Conservation (phyloP, 2,888 invertebrate genomes). For the Heliconius ethilla region DNA sequence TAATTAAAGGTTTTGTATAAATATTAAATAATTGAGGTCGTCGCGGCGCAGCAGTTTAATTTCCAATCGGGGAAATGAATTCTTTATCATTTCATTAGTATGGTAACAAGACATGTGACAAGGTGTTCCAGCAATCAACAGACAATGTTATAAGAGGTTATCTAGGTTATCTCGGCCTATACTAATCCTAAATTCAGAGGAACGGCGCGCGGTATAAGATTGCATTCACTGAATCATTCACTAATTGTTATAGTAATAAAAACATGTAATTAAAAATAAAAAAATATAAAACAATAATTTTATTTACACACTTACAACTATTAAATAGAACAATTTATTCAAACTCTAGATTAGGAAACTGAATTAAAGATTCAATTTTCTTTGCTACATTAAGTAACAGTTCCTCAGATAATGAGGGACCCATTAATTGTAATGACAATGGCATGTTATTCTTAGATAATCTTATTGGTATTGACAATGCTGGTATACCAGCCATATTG, state of each 20-base stretch:
- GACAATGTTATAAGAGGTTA: no score
- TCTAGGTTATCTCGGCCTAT: no score
- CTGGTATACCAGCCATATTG: slow-evolving; percentile 98
- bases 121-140: no score
- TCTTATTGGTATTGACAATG: slow-evolving; percentile 91
- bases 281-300: background rate
- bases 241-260: background rate
- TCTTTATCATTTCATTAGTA: background rate
- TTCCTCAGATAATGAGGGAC: slow-evolving; percentile 88
- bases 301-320: background rate
- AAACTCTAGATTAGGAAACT: slow-evolving; percentile 78
- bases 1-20: slow-evolving; percentile 38
- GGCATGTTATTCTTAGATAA: slow-evolving; percentile 89
- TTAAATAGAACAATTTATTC: background rate
- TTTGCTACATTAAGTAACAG: slow-evolving; percentile 89
- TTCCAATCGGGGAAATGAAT: background rate
- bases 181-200: no score
- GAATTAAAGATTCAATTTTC: slow-evolving; percentile 88
- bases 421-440: slow-evolving; percentile 94
- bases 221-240: no score
- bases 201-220: no score
- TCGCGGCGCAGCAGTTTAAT: background rate
- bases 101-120: background rate
- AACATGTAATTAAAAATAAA: slow-evolving; percentile 35
- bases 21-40: background rate